Evolutionary conservation across 2,888 invertebrate genomes (phyloP), one percentile per base, ranked within the genome.

Genomic region (Thereva nobilitata): DNA sequence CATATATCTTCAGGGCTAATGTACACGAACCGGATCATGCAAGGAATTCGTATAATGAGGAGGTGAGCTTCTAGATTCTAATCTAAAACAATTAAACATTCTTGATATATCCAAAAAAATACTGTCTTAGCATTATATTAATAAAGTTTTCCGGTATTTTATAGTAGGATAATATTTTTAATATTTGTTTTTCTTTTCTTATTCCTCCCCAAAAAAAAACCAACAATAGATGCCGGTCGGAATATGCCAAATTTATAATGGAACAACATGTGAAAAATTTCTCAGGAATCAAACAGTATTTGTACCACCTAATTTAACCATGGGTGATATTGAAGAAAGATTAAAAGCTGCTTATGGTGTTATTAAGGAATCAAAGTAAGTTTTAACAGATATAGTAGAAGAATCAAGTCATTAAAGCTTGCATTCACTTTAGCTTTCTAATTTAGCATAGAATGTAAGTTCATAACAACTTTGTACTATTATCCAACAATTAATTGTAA

Each of bases 221-320:
- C 1, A n/a, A 35, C 34, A 37, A 64, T 50, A 69, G 69, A 59
- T 76, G 64, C 76, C 76, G n/a, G 69, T 76, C 34, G 81, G 80
- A 12, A 79, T 89, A 72, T 90, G 89, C 74, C 90, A 96, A 84
- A 81, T 89, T 37, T 97, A 97, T 80, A 83, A 85, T 64, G 96
- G 97, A 1, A 86, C 84, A 69, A 89, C 89, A 5, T 97, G 97
- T 80, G 86, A 86, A 64, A 85, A 87, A 67, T 91, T 89, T 78
- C 84, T 97, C 64, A 87, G 87, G 68, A 91, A 91, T 73, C 86
- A 90, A 73, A 89, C 89, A 75, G 93, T 97, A 54, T 97, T 92
- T 77, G 91, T 97, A 72, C 91, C 91, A 49, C 89, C 90, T 69
- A 87, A 90, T 55, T 86, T 87, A 71, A 90, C 91, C 1, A 93